A percentile compares a stretch with the other conserved stretches of the same genome.
Conservation (phyloP, 2,113 vertebrate genomes). For the Isichthys henryi region DNA sequence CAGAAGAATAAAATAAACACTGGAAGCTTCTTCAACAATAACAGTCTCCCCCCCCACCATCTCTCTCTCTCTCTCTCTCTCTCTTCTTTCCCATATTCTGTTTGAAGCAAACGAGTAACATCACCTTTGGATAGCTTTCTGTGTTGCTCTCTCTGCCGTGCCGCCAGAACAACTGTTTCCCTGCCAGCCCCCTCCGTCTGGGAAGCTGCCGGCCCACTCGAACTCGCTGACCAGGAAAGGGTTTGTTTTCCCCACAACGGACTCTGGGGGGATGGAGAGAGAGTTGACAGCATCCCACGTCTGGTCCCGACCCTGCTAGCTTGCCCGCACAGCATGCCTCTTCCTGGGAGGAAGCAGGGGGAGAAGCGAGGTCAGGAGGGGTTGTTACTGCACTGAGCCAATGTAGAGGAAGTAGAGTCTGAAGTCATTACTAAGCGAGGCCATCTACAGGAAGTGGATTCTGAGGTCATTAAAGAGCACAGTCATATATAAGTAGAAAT, state of each 20-base stretch:
- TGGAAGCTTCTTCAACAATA: constrained; percentile 27
- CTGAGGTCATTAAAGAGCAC: neutral
- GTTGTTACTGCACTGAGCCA: neutral
- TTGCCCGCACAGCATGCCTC: constrained; percentile 34
- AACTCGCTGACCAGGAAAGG: constrained; percentile 59
- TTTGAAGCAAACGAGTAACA: constrained; percentile 9
- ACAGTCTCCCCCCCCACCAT: neutral
- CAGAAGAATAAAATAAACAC: constrained; percentile 10
- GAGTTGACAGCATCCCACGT: constrained; percentile 45
- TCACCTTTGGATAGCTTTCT: constrained; percentile 36
- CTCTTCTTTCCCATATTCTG: constrained; percentile 28
- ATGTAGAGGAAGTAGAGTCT: constrained; percentile 7
- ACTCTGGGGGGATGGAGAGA: constrained; percentile 34
- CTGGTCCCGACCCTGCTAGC: constrained; percentile 31
- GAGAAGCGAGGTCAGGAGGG: neutral
- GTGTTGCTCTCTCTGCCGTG: constrained; percentile 28
- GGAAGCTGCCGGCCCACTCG: constrained; percentile 43
- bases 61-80: neutral
- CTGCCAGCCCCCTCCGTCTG: neutral
- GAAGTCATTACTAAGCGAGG: neutral
- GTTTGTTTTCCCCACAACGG: constrained; percentile 44
- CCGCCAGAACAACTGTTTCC: neutral
- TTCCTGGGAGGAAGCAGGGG: constrained; percentile 12
- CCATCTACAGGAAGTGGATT: neutral
- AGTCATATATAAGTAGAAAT: constrained; percentile 9